Evolutionary conservation across 2,888 invertebrate species (phyloP).

Genomic region (Alloscopus bannaensis): DNA sequence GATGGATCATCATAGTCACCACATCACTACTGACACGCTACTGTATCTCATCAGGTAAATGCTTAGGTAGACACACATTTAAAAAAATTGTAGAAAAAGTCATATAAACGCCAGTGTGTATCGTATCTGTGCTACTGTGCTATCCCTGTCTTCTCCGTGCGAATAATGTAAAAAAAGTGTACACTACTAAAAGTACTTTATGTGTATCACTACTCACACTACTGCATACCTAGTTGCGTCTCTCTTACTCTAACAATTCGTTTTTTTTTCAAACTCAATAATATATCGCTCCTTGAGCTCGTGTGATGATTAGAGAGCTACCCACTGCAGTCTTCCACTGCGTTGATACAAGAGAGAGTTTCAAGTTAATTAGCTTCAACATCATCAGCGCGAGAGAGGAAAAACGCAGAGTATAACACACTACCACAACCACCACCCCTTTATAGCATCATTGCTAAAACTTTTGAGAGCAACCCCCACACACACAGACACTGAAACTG

Average conservation of each 20-base stretch:
- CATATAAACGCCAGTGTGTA: no score
- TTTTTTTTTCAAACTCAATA: conserved; percentile 35
- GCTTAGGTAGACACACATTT: neutral
- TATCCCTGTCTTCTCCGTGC: neutral
- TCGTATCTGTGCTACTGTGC: no score
- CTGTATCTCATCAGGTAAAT: conserved; percentile 21
- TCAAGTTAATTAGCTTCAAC: conserved; percentile 62
- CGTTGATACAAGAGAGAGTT: conserved; percentile 65
- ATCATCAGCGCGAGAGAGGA: conserved; percentile 1
- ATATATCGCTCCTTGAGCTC: conserved; percentile 37
- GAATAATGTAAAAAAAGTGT: conserved; percentile 23
- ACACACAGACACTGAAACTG: no score
- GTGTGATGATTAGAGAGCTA: conserved; percentile 48
- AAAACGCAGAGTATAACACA: neutral
- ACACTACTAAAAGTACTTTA: conserved; percentile 17
- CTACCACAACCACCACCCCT: conserved; percentile 30
- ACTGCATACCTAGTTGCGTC: neutral
- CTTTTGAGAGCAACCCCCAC: no score
- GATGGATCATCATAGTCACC: conserved; percentile 11
- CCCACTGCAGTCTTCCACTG: neutral
- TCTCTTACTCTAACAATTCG: neutral
- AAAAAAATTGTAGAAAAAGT: no score
- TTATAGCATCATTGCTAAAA: conserved; percentile 45
- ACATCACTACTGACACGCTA: conserved; percentile 6
- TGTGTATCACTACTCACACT: conserved; percentile 12